Conservation (phyloP, 2,888 invertebrate genomes). For the Ennomos fuscantarius region DNA sequence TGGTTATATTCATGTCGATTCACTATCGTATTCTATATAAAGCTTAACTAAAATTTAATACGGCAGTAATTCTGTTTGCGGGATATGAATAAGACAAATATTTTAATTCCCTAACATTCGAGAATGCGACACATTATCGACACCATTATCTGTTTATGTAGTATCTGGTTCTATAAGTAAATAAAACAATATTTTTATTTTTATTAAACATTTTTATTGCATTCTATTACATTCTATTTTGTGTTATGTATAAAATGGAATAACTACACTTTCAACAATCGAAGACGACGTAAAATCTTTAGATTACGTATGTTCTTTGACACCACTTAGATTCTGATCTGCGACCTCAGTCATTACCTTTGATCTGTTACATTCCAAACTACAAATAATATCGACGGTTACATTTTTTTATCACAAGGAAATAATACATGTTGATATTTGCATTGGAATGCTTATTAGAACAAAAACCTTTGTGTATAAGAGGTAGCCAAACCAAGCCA, state of each 20-base stretch:
- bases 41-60: too few relatives aligned
- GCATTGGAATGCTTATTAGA: slow-evolving; percentile 36
- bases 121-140: too few relatives aligned
- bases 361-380: not conserved
- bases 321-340: slow-evolving; percentile 8
- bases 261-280: slow-evolving; percentile 48
- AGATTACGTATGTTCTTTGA: slow-evolving; percentile 30
- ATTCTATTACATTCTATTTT: slow-evolving; percentile 53
- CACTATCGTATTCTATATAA: too few relatives aligned
- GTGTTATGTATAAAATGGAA: slow-evolving; percentile 61
- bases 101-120: too few relatives aligned
- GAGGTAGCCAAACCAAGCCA: too few relatives aligned
- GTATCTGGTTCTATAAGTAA: slow-evolving; percentile 22
- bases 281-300: slow-evolving; percentile 36
- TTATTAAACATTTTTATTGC: slow-evolving; percentile 48
- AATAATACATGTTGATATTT: slow-evolving; percentile 5
- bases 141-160: too few relatives aligned
- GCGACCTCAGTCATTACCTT: not conserved
- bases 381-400: slow-evolving; percentile 7
- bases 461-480: slow-evolving; percentile 19
- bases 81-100: too few relatives aligned
- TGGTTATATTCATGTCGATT: too few relatives aligned
- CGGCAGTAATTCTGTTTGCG: too few relatives aligned
- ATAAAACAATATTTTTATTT: slow-evolving; percentile 43
- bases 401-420: not conserved